phyloP scores from a whole-genome alignment of 2,888 invertebrate genomes.

The Morpho deidamia region DNA sequence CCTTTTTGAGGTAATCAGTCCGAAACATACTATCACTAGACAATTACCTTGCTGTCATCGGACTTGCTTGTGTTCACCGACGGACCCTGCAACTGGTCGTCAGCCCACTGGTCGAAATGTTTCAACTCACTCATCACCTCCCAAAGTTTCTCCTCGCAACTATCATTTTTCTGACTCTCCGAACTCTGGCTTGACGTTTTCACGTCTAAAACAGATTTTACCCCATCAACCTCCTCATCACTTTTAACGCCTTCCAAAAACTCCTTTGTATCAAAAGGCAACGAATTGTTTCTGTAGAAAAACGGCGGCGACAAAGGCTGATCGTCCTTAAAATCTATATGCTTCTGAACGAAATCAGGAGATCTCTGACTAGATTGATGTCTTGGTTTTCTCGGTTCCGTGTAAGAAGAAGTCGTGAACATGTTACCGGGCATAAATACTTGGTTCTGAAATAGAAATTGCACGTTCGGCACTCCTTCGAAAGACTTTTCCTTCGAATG shows the following conservation, averaged over 20 bases:
- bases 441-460: slow-evolving; percentile 72
- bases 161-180: slow-evolving; percentile 36
- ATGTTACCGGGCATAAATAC: slow-evolving; percentile 69
- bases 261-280: slow-evolving; percentile 49
- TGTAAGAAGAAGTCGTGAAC: slow-evolving; percentile 41
- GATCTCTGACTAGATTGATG: slow-evolving; percentile 39
- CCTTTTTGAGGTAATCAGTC: too few relatives aligned
- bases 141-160: slow-evolving; percentile 53
- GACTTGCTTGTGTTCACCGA: slow-evolving; percentile 48
- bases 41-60: slow-evolving; percentile 58
- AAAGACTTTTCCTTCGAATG: slow-evolving; percentile 42
- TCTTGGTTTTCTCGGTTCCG: slow-evolving; percentile 39
- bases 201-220: slow-evolving; percentile 35
- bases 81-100: slow-evolving; percentile 53
- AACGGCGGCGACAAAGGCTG: slow-evolving; percentile 45
- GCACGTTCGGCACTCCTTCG: slow-evolving; percentile 59
- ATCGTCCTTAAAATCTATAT: slow-evolving; percentile 48
- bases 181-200: slow-evolving; percentile 43
- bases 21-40: too few relatives aligned
- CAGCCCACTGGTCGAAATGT: slow-evolving; percentile 64
- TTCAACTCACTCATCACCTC: slow-evolving; percentile 67
- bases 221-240: slow-evolving; percentile 47
- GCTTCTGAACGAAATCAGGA: slow-evolving; percentile 50
- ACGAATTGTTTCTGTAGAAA: slow-evolving; percentile 57
- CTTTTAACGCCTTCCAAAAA: slow-evolving; percentile 43